Evolutionary conservation across 2,797 vertebrate species (phyloP).

Genomic region (Malacoctenus gilli): DNA sequence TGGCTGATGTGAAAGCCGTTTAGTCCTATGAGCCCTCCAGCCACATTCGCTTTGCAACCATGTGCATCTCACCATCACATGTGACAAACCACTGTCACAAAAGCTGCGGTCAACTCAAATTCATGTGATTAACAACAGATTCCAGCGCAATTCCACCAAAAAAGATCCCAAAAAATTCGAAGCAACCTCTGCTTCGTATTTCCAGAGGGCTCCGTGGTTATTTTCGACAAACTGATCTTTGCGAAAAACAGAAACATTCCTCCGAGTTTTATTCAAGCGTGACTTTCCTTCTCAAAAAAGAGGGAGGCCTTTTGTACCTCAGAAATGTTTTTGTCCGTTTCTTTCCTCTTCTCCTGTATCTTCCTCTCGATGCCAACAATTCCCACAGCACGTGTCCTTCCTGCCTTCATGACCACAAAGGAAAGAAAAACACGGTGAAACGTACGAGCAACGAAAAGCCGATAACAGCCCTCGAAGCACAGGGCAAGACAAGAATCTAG

Average conservation of each 20-base stretch:
- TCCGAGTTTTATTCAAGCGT: not conserved
- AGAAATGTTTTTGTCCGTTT: slow-evolving; percentile 99
- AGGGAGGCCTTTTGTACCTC: slow-evolving; percentile 82
- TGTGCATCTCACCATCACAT: not conserved
- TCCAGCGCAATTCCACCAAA: no score
- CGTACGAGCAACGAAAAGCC: slow-evolving; percentile 14
- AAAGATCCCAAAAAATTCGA: no score
- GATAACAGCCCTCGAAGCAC: slow-evolving; percentile 2
- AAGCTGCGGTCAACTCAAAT: no score
- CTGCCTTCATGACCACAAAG: slow-evolving; percentile 78
- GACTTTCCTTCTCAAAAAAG: no score
- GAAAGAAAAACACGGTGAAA: slow-evolving; percentile 53
- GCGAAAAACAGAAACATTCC: not conserved
- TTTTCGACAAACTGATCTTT: not conserved
- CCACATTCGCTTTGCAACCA: not conserved
- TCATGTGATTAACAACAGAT: no score
- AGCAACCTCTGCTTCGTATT: no score
- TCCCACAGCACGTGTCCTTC: slow-evolving; percentile 95
- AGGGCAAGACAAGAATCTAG: slow-evolving; percentile 22
- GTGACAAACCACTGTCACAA: no score
- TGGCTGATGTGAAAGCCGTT: no score
- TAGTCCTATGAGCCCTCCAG: no score
- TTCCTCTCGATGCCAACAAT: slow-evolving; percentile 99
- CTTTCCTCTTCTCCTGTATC: slow-evolving; percentile 97
- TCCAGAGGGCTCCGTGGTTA: no score